phyloP scores from a whole-genome alignment of 2,797 vertebrate species.

The Anabas testudineus region DNA sequence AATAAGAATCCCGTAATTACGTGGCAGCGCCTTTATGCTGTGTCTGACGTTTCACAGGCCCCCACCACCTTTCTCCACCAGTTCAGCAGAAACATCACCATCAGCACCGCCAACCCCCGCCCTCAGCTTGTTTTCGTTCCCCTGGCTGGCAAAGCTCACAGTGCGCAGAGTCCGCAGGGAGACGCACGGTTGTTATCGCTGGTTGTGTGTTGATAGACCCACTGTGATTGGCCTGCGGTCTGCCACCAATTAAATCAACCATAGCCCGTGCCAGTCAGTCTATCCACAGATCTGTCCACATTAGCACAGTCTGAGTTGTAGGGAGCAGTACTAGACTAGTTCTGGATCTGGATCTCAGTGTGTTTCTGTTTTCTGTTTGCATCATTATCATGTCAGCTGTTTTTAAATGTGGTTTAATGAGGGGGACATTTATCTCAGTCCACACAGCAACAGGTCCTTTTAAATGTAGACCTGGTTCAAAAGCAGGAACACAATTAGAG shows the following conservation, averaged over 20 bases:
- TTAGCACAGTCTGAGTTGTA: neutral
- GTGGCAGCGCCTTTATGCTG: slow-evolving; percentile 87
- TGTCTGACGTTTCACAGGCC: slow-evolving; percentile 88
- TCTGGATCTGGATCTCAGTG: neutral
- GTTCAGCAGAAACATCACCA: slow-evolving; percentile 55
- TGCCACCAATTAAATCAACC: slow-evolving; percentile 26
- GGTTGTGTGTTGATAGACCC: slow-evolving; percentile 32
- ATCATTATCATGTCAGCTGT: neutral
- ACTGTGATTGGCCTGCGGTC: slow-evolving; percentile 30
- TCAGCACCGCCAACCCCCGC: slow-evolving; percentile 62
- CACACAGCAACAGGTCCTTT: too few relatives aligned
- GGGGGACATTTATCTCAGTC: too few relatives aligned
- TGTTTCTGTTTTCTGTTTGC: neutral
- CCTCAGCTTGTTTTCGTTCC: slow-evolving; percentile 18
- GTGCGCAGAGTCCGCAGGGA: neutral
- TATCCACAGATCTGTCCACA: slow-evolving; percentile 12
- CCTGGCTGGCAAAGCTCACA: too few relatives aligned
- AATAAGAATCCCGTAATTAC: slow-evolving; percentile 89
- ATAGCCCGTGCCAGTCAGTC: slow-evolving; percentile 8
- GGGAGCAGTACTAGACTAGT: too few relatives aligned
- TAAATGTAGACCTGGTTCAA: too few relatives aligned
- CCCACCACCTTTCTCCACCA: slow-evolving; percentile 33
- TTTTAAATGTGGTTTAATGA: neutral
- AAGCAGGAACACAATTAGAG: too few relatives aligned
- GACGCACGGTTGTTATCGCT: slow-evolving; percentile 20